Evolutionary conservation across 2,797 vertebrate species (phyloP).

Genomic region (Lacerta bilineata): DNA sequence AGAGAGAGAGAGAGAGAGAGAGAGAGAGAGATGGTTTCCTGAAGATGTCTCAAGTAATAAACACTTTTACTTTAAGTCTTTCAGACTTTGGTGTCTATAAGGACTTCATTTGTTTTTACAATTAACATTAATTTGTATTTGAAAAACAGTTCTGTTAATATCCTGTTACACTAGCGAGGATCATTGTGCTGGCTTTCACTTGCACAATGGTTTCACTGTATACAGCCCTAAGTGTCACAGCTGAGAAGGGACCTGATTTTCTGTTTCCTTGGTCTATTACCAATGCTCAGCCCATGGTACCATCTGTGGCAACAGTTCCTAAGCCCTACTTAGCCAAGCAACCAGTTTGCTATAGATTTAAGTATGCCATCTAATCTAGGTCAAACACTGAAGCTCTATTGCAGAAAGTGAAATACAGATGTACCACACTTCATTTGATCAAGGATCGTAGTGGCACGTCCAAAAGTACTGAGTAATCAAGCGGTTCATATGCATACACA

Average conservation of each 20-base stretch:
- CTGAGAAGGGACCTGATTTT: neutral
- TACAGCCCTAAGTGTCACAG: neutral
- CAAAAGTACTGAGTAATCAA: neutral
- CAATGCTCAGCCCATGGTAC: neutral
- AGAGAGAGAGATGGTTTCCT: neutral
- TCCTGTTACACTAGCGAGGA: neutral
- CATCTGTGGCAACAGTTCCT: neutral
- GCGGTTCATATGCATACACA: neutral
- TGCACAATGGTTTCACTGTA: too few species aligned
- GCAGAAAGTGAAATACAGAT: neutral
- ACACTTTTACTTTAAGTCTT: neutral
- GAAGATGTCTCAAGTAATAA: neutral
- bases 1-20: too few species aligned
- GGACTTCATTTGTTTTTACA: neutral
- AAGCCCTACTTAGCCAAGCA: neutral
- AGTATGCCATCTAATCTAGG: neutral
- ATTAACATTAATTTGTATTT: neutral
- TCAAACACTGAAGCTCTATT: neutral
- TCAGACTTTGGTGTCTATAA: neutral
- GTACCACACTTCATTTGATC: neutral
- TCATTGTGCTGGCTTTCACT: too few species aligned
- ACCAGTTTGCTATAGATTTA: neutral
- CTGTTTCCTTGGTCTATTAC: neutral
- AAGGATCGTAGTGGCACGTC: too few species aligned
- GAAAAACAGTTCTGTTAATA: slow-evolving; percentile 3